Conservation (phyloP, 2,888 invertebrate species). For the Sthenelais limicola region DNA sequence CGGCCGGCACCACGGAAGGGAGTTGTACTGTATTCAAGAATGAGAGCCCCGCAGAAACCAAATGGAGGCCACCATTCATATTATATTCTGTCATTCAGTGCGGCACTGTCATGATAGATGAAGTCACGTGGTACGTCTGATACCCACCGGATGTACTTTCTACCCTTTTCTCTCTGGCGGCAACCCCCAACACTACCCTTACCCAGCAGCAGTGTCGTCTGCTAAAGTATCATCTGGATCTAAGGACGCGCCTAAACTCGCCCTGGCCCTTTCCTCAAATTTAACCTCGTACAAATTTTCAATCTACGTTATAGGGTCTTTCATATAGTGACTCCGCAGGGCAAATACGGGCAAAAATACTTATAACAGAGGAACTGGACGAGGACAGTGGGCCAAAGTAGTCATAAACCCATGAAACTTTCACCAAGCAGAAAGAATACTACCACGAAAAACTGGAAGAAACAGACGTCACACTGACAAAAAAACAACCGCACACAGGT, state of each 20-base stretch:
- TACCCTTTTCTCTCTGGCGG: neutral
- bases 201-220: neutral
- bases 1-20: no score
- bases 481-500: neutral
- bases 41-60: no score
- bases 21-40: no score
- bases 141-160: conserved; percentile 3
- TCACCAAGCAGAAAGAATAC: no score
- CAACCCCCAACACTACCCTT: conserved; percentile 9
- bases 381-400: no score
- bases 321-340: neutral
- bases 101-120: neutral
- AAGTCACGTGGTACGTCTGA: conserved; percentile 12
- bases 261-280: no score
- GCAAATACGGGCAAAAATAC: no score
- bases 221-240: neutral
- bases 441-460: no score
- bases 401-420: no score
- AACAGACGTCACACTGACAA: no score
- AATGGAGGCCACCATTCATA: no score
- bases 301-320: neutral
- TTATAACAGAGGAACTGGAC: no score
- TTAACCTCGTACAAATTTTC: neutral
- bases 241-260: neutral
- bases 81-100: conserved; percentile 17